Evolutionary conservation across 2,888 invertebrate genomes (phyloP).

Genomic region (Erebia epiphron): DNA sequence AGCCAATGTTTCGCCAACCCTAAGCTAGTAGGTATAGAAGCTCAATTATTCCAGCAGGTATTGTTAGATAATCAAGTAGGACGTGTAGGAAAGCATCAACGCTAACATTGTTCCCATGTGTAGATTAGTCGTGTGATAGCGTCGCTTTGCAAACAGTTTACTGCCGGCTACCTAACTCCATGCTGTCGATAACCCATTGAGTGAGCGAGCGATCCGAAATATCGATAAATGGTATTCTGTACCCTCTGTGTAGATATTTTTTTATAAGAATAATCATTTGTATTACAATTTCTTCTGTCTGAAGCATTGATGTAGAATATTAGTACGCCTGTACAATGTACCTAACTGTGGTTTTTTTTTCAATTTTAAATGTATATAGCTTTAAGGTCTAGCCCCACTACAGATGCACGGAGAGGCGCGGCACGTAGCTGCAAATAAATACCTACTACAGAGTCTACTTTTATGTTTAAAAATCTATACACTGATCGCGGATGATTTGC

Average conservation of each 20-base stretch:
- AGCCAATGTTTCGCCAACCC: neutral
- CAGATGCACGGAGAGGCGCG: too few relatives aligned
- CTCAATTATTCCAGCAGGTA: conserved; percentile 22
- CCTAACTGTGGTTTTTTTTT: too few relatives aligned
- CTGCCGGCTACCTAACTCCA: conserved; percentile 13
- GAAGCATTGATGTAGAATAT: too few relatives aligned
- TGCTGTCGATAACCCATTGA: conserved; percentile 16
- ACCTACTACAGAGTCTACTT: too few relatives aligned
- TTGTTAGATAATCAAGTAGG: conserved; percentile 21
- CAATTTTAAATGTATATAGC: too few relatives aligned
- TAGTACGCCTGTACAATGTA: too few relatives aligned
- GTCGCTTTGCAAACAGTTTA: conserved; percentile 25
- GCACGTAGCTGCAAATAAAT: too few relatives aligned
- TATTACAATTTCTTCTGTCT: too few relatives aligned
- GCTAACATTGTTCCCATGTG: conserved; percentile 26
- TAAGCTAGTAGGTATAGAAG: neutral
- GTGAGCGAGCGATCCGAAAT: conserved; percentile 6
- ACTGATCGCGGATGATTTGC: too few relatives aligned
- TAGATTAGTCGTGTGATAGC: conserved; percentile 23
- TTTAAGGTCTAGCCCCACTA: too few relatives aligned
- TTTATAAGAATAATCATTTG: neutral
- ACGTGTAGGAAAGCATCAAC: conserved; percentile 15
- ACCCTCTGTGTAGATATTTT: neutral
- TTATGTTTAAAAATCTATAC: too few relatives aligned
- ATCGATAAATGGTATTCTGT: neutral